Base-by-base conservation (phyloP, 2,113 vertebrate genomes). In the Atlantisia rogersi region DNA sequence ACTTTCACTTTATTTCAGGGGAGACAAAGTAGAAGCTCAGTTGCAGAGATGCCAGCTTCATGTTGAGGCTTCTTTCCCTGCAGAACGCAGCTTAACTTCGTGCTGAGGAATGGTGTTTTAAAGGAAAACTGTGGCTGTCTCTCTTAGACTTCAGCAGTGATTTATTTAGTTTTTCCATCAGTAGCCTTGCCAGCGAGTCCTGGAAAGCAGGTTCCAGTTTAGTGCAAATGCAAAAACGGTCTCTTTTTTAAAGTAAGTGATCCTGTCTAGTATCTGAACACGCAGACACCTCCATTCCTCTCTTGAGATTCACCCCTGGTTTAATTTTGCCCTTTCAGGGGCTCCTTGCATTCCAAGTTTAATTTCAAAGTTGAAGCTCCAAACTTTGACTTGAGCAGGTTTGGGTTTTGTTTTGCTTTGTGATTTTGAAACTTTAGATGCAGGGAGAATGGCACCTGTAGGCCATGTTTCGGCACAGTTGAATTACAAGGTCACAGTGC, bases 401-500 rank as follows among this genome's bases (percentile, higher is more conserved):
- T 77, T 28, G 15, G 29, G 3, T 62, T 77, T 24, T 44, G 7
- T 10, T 8, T 48, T 63, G 19, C 48, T 50, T 50, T 67, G 67
- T 3, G 19, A 11, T 37, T 91, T 58, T 60, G 52, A 60, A 85
- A 42, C 24, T 11, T 19, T 50, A 4, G 1, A 0, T 29, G 6
- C 20, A 3, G 1, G 67, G 52, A n/a, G 46, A 31, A 88, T 40
- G 39, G 64, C 0, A 1, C 32, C 15, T 52, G 1, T 21, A 35
- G n/a, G 44, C 44, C 56, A 0, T 73, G 29, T 44, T 70, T 39
- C n/a, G 14, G 40, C 4, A 1, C 17, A 60, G 63, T 28, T 55
- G 53, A 44, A 21, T 53, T 75, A 48, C 3, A 16, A 52, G 15
- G 29, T 76, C 24, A 10, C 1, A 5, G 53, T 39, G 32, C 42